phyloP scores from a whole-genome alignment of 2,797 vertebrate species.

The Ptychadena robeensis region DNA sequence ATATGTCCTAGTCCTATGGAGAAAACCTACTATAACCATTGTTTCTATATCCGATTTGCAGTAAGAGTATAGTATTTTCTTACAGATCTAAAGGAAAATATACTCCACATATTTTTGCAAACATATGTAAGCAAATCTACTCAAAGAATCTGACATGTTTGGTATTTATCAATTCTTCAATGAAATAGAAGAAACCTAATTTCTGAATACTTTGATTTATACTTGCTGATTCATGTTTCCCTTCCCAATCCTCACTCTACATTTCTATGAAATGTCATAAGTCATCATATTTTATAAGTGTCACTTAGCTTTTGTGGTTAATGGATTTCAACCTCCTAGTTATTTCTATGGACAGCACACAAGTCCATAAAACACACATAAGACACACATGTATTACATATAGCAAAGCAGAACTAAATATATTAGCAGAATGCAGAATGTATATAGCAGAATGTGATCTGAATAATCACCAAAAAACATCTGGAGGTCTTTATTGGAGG shows the following conservation, averaged over 20 bases:
- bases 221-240: conserved; percentile 30
- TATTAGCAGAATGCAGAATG: too few species aligned
- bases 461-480: too few species aligned
- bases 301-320: not conserved
- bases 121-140: conserved; percentile 11
- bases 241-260: conserved; percentile 26
- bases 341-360: not conserved
- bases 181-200: conserved; percentile 19
- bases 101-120: conserved; percentile 21
- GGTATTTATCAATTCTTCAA: not conserved
- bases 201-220: not conserved
- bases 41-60: conserved; percentile 15
- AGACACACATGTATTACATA: too few species aligned
- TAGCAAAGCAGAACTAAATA: not conserved
- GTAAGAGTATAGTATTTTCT: conserved; percentile 3
- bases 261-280: conserved; percentile 3
- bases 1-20: not conserved
- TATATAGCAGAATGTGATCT: too few species aligned
- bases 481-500: too few species aligned
- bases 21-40: conserved; percentile 1
- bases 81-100: conserved; percentile 7
- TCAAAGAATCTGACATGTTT: conserved; percentile 2
- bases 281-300: conserved; percentile 13
- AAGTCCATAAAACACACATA: too few species aligned
- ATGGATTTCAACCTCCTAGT: not conserved